Evolutionary conservation across 2,797 vertebrate genomes (phyloP).

Genomic region (Anisognathus igniventris): DNA sequence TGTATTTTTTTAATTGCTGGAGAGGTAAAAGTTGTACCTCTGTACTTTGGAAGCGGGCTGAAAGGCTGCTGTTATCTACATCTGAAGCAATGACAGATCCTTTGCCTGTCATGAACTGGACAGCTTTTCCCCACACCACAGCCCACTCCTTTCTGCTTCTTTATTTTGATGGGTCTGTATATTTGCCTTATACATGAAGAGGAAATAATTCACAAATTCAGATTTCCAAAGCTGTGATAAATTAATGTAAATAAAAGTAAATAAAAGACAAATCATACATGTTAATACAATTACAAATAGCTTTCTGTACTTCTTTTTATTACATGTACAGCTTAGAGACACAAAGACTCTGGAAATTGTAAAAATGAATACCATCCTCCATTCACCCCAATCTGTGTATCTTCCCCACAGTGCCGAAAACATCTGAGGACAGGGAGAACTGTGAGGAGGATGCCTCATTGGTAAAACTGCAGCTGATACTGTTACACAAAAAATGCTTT

Average conservation of each 20-base stretch:
- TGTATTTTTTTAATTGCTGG: background rate
- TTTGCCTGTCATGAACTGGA: background rate
- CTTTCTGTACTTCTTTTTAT: background rate
- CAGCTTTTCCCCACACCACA: background rate
- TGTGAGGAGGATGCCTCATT: background rate
- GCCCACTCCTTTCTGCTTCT: background rate
- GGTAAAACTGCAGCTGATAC: background rate
- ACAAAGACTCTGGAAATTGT: background rate
- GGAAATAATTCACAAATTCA: background rate
- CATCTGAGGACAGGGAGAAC: background rate
- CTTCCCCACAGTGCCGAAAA: background rate
- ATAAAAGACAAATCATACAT: background rate
- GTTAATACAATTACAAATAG: background rate
- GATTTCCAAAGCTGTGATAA: background rate
- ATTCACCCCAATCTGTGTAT: background rate
- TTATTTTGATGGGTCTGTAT: background rate
- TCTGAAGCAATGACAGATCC: background rate
- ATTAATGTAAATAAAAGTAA: background rate
- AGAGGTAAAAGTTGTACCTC: background rate
- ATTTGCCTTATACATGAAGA: background rate
- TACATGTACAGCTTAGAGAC: background rate
- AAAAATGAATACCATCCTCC: background rate
- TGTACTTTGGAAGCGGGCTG: background rate
- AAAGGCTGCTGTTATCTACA: background rate
- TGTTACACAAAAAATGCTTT: background rate